These are phyloP conservation scores for Hecatera dysodea DNA, from an alignment of 2,888 invertebrate species.

Conservation along the genomic window DNA sequence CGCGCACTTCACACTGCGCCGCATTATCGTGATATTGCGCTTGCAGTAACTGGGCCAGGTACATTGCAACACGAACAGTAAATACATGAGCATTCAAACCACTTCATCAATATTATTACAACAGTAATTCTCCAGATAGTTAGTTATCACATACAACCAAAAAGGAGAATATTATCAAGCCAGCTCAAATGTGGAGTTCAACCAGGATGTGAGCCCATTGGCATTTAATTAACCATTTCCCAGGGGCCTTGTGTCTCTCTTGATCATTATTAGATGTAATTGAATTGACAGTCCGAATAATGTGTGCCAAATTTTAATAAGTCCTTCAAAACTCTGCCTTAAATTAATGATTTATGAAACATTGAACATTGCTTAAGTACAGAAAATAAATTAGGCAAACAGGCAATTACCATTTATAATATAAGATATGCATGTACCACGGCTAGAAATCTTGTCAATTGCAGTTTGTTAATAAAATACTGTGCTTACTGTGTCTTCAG, in stretches of 20 bases:
- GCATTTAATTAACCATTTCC: constrained; percentile 62
- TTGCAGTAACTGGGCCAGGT: constrained; percentile 67
- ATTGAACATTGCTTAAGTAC: constrained; percentile 53
- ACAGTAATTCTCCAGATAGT: not conserved
- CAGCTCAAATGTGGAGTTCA: constrained; percentile 41
- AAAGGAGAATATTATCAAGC: constrained; percentile 13
- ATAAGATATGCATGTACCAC: constrained; percentile 35
- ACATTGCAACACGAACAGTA: constrained; percentile 62
- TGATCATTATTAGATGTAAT: constrained; percentile 71
- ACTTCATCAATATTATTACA: constrained; percentile 33
- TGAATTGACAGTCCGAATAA: constrained; percentile 68
- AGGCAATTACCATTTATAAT: constrained; percentile 42
- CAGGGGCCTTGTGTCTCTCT: constrained; percentile 67
- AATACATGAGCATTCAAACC: constrained; percentile 41
- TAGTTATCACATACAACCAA: constrained; percentile 14
- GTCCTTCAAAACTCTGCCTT: constrained; percentile 55
- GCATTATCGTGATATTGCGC: constrained; percentile 62
- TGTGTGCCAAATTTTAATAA: constrained; percentile 67
- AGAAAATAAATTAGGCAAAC: constrained; percentile 52
- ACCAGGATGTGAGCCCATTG: constrained; percentile 63
- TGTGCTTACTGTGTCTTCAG: constrained; percentile 42
- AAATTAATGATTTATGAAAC: constrained; percentile 52
- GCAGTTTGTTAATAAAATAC: constrained; percentile 79
- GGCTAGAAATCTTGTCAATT: constrained; percentile 76
- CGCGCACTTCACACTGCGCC: constrained; percentile 48